Percentiles rank a stretch among this genome's conserved stretches.
Conservation (phyloP, 2,888 invertebrate species). For the Nebria brevicollis region DNA sequence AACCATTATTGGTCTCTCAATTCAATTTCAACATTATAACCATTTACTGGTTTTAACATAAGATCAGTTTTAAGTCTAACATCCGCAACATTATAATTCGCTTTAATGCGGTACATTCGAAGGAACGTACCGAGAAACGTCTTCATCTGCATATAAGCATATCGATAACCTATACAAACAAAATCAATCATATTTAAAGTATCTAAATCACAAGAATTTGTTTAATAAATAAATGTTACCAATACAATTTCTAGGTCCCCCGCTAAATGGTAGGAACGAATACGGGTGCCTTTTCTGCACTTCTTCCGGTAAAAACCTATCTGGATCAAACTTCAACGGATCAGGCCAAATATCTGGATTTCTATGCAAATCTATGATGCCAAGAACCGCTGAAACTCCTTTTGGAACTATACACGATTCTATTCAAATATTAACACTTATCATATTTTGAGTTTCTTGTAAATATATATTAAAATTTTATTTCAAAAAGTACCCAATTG, state of each 20-base stretch:
- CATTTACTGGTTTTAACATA: constrained; percentile 25
- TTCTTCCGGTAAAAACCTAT: constrained; percentile 7
- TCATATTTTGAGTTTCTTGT: not conserved
- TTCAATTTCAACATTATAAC: constrained; percentile 2
- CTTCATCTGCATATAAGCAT: constrained; percentile 11
- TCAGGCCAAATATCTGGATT: constrained; percentile 13
- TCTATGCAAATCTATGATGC: not conserved
- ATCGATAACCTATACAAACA: not conserved
- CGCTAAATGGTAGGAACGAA: constrained; percentile 2
- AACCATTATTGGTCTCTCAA: not conserved
- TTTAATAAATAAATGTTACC: not conserved
- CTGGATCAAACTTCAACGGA: not conserved
- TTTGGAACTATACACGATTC: constrained; percentile 3
- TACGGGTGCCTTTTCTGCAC: constrained; percentile 9
- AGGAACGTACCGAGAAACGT: not conserved
- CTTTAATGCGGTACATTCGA: constrained; percentile 6
- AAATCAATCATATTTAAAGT: constrained; percentile 2
- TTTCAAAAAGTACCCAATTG: constrained; percentile 19
- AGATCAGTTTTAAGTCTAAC: constrained; percentile 20
- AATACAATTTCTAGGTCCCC: constrained; percentile 13
- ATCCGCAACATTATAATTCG: constrained; percentile 5
- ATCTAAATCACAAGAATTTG: not conserved
- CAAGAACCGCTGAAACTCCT: constrained; percentile 9
- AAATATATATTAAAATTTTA: not conserved
- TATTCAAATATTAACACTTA: not conserved